A percentile compares a stretch with the other conserved stretches of the same genome.
Evolutionary conservation across 1,140 invertebrate genomes (phyloP).

Genomic region (Drosophila saltans): DNA sequence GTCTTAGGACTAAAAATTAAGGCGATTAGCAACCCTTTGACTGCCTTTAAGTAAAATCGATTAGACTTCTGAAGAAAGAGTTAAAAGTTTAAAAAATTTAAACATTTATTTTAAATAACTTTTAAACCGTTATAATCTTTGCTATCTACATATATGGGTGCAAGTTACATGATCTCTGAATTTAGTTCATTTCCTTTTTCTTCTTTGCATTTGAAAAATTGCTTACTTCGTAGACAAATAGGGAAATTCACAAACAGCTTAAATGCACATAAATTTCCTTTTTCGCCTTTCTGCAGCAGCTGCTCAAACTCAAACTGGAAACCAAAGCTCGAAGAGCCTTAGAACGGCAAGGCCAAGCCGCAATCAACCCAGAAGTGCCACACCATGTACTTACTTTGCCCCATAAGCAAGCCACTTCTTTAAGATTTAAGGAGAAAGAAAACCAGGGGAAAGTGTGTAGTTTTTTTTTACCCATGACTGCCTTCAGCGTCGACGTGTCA

Average conservation of each 20-base stretch:
- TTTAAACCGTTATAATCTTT: too few species aligned
- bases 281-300: slow-evolving; percentile 33
- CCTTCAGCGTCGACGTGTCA: slow-evolving; percentile 46
- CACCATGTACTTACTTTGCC: slow-evolving; percentile 43
- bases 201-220: not conserved
- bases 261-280: slow-evolving; percentile 67
- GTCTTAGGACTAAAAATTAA: too few species aligned
- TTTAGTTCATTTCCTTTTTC: slow-evolving; percentile 2
- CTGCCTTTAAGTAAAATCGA: too few species aligned
- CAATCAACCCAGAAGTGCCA: slow-evolving; percentile 33
- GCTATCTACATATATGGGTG: too few species aligned
- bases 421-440: slow-evolving; percentile 15
- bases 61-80: too few species aligned
- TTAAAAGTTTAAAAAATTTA: too few species aligned
- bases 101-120: too few species aligned
- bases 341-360: slow-evolving; percentile 32
- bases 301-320: slow-evolving; percentile 13
- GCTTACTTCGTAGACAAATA: slow-evolving; percentile 1
- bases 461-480: slow-evolving; percentile 27
- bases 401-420: slow-evolving; percentile 56
- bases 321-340: slow-evolving; percentile 16
- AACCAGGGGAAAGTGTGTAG: not conserved
- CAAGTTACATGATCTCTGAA: not conserved
- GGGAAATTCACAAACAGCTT: slow-evolving; percentile 29
- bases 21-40: too few species aligned